Conservation (phyloP, 2,113 vertebrate species). For the Trinectes maculatus region DNA sequence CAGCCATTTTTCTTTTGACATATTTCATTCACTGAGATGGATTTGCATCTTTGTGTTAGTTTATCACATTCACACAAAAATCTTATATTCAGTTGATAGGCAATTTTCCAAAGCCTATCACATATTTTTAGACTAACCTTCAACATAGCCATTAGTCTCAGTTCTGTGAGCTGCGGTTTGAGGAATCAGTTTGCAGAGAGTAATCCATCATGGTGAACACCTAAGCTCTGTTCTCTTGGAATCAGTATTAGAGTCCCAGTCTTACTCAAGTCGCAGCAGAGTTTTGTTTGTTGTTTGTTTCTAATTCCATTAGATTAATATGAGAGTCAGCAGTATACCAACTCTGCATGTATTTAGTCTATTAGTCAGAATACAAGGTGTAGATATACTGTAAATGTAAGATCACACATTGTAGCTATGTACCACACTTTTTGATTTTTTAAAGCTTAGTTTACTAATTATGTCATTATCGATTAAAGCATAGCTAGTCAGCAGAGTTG, state of each 20-base stretch:
- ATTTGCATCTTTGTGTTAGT: too few relatives aligned
- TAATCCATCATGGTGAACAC: background rate
- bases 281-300: slow-evolving; percentile 2
- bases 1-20: background rate
- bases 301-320: background rate
- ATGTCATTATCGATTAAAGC: background rate
- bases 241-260: background rate
- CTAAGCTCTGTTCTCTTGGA: background rate
- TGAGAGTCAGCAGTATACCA: background rate
- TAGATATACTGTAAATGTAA: background rate
- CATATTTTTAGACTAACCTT: background rate
- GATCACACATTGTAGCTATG: too few relatives aligned
- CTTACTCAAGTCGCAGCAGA: background rate
- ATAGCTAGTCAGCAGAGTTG: background rate
- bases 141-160: background rate
- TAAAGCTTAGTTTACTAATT: too few relatives aligned
- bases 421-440: too few relatives aligned
- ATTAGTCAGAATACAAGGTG: background rate
- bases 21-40: too few relatives aligned
- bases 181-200: background rate
- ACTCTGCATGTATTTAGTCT: background rate
- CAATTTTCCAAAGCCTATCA: background rate
- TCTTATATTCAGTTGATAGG: too few relatives aligned
- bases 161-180: background rate
- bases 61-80: too few relatives aligned